Evolutionary conservation across 2,797 vertebrate species (phyloP), one percentile per base, ranked within the genome.

Genomic region (Lindbergichthys nudifrons): DNA sequence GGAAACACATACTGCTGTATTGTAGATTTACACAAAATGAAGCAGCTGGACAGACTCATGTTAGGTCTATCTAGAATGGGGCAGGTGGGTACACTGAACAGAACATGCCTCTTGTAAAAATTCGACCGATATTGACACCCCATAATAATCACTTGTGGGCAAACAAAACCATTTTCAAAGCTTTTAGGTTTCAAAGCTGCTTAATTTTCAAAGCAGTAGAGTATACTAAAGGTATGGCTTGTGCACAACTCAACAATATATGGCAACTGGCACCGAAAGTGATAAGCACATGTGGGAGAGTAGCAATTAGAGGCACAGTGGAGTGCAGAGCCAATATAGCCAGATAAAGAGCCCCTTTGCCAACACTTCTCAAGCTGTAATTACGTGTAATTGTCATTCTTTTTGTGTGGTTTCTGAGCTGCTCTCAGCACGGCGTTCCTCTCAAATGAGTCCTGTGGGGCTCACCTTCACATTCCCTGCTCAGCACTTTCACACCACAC

Each of bases 371-470:
- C 79, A 87, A 88, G 83, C 87, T 87, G 85, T 93, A 94, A 93
- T 93, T 90, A 93, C 79, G 86, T 91, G 77, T 92, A 93, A 93
- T 93, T 93, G 90, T 88, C 75, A 90, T 90, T 89, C 90, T 86
- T 80, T 88, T 43, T 78, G 77, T 84, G 79, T 77, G 70, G 77
- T 81, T 87, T 82, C 80, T 71, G 71, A 86, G 81, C 89, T 87
- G 87, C 81, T 84, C 85, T 91, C 86, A 90, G 88, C 91, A 87
- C 79, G 69, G 73, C 42, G 57, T 82, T 84, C 83, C 87, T 85
- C 78, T 87, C 75, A 91, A 89, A 93, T 87, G 88, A 93, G 88
- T 88, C 89, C 81, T 87, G 48, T 57, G 88, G 86, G 92, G 82
- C 84, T 92, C 86, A 91, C 92, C 90, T 92, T 88, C 83, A 87